A percentile compares a stretch with the other conserved stretches of the same genome.
Evolutionary conservation across 64 coral and sea anemone genomes (phyloP).

Genomic region (Anthopleura sola): DNA sequence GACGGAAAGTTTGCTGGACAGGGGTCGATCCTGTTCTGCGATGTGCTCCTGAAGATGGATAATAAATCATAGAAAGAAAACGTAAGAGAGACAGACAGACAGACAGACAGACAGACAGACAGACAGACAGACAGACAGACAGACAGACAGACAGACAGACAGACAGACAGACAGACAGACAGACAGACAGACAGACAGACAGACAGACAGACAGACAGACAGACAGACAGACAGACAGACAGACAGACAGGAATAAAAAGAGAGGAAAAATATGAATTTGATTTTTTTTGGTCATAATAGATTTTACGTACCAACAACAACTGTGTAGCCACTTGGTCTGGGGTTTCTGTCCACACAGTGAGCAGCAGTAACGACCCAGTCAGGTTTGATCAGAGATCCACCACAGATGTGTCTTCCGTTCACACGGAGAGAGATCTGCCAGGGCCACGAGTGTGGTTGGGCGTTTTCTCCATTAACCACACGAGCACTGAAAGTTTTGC

Average conservation of each 20-base stretch:
- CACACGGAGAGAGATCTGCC: slow-evolving; percentile 73
- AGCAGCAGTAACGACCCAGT: slow-evolving; percentile 56
- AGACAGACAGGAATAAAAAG: no score
- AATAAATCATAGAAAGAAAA: not conserved
- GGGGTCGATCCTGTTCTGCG: slow-evolving; percentile 35
- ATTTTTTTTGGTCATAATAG: no score
- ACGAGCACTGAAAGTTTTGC: slow-evolving; percentile 5
- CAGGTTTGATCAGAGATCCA: slow-evolving; percentile 39
- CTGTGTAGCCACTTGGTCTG: slow-evolving; percentile 29
- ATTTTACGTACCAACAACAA: slow-evolving; percentile 41
- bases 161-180: no score
- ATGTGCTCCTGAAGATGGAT: slow-evolving; percentile 58
- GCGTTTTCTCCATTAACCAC: slow-evolving; percentile 68
- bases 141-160: no score
- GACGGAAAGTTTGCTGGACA: slow-evolving; percentile 46
- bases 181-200: no score
- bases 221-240: no score
- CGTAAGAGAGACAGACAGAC: no score
- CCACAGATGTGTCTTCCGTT: slow-evolving; percentile 49
- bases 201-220: no score
- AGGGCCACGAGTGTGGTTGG: slow-evolving; percentile 71
- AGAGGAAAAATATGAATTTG: no score
- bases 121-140: no score
- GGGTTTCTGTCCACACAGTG: slow-evolving; percentile 46
- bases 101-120: no score